Evolutionary conservation across 2,888 invertebrate genomes (phyloP).

Genomic region (Sphinx pinastri): DNA sequence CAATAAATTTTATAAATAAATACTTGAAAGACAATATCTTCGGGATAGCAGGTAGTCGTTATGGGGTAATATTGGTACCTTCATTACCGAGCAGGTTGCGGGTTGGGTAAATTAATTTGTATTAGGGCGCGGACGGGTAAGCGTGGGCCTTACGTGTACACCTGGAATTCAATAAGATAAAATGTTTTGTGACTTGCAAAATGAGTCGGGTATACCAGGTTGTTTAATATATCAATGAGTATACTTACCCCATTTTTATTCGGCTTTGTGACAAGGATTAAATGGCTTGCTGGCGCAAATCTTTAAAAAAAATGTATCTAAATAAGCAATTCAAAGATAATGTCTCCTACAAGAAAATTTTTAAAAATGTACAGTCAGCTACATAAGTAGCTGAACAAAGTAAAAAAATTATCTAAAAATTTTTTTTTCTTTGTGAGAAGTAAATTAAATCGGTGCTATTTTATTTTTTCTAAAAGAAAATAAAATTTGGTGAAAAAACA

Average conservation of each 20-base stretch:
- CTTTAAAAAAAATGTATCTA: too few species aligned
- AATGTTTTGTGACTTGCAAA: not conserved
- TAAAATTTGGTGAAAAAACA: too few species aligned
- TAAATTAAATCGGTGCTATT: too few species aligned
- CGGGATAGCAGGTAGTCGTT: not conserved
- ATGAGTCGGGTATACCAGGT: not conserved
- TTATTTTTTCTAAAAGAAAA: too few species aligned
- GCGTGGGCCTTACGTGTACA: not conserved
- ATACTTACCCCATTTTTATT: not conserved
- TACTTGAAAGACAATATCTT: not conserved
- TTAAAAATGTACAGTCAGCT: too few species aligned
- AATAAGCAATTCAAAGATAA: too few species aligned
- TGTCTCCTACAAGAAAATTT: too few species aligned
- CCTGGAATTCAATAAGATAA: not conserved
- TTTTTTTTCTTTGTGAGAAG: too few species aligned
- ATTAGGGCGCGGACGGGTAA: not conserved
- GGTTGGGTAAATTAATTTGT: conserved; percentile 21
- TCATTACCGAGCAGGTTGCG: not conserved
- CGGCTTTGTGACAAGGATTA: not conserved
- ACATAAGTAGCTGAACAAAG: too few species aligned
- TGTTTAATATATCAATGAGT: too few species aligned
- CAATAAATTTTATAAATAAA: not conserved
- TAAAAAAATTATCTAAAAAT: too few species aligned
- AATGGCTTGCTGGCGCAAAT: too few species aligned
- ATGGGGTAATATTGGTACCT: conserved; percentile 10